These are phyloP conservation scores for Cyrtonyx montezumae DNA, from an alignment of 2,113 vertebrate genomes.

Conservation along the genomic window DNA sequence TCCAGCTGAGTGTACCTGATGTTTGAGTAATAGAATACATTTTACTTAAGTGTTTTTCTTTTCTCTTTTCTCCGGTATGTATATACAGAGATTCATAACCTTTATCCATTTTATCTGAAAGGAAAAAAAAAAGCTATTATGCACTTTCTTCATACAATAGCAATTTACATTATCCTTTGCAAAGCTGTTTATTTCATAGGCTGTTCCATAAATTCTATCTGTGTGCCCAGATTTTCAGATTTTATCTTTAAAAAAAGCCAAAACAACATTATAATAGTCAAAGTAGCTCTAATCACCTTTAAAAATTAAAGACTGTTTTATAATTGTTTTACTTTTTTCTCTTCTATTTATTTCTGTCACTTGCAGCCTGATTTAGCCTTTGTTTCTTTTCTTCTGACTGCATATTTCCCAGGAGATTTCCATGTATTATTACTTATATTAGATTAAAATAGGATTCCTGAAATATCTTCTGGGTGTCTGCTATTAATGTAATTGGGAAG, in stretches of 20 bases:
- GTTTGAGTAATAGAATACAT: not conserved
- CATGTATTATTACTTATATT: not conserved
- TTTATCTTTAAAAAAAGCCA: not conserved
- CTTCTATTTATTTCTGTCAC: not conserved
- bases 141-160: not conserved
- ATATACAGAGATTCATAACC: not conserved
- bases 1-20: not conserved
- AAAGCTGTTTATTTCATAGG: not conserved
- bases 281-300: not conserved
- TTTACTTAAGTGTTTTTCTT: not conserved
- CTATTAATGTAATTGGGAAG: constrained; percentile 18
- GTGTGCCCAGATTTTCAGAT: not conserved
- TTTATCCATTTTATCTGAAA: not conserved
- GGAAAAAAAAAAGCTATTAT: not conserved
- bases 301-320: not conserved
- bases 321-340: not conserved
- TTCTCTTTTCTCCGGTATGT: not conserved
- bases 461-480: not conserved
- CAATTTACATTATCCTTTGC: not conserved
- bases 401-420: not conserved
- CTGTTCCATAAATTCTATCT: not conserved
- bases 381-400: not conserved
- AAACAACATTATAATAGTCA: not conserved
- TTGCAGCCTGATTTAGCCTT: not conserved
- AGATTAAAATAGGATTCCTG: not conserved